These are phyloP conservation scores for Thamnophis elegans DNA, from an alignment of 2,797 vertebrate species.

Conservation along the genomic window DNA sequence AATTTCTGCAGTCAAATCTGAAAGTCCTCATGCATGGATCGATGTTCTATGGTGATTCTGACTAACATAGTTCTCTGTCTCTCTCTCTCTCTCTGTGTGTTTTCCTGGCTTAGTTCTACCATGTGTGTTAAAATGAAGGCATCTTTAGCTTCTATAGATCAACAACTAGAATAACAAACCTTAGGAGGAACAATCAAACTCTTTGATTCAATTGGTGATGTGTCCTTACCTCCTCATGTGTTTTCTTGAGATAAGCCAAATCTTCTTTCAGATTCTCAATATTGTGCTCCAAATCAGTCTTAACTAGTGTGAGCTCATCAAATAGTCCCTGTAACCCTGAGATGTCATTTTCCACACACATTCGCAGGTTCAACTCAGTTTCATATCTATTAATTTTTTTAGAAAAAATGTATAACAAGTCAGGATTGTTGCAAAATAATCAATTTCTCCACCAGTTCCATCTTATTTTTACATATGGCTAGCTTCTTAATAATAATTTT, in stretches of 20 bases:
- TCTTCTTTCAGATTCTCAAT: conserved; percentile 69
- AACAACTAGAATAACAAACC: neutral
- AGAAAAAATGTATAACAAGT: neutral
- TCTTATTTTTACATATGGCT: neutral
- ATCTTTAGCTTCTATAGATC: neutral
- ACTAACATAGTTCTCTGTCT: neutral
- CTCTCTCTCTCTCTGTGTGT: neutral
- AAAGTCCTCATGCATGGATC: neutral
- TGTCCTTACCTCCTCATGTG: conserved; percentile 70
- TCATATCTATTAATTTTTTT: conserved; percentile 64
- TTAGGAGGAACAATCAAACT: neutral
- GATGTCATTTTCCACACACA: conserved; percentile 59
- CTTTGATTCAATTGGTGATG: neutral
- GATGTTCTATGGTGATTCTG: neutral
- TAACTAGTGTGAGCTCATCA: conserved; percentile 61
- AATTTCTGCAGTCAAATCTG: neutral
- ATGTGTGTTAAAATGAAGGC: neutral
- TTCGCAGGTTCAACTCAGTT: conserved; percentile 50
- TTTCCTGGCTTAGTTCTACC: neutral
- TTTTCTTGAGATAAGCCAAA: conserved; percentile 64
- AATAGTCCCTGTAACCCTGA: conserved; percentile 43
- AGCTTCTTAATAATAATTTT: neutral
- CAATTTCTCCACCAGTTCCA: neutral
- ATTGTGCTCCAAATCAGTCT: conserved; percentile 67
- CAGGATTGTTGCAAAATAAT: neutral